Base-by-base conservation (phyloP, 2,888 invertebrate species). In the Empis livida region DNA sequence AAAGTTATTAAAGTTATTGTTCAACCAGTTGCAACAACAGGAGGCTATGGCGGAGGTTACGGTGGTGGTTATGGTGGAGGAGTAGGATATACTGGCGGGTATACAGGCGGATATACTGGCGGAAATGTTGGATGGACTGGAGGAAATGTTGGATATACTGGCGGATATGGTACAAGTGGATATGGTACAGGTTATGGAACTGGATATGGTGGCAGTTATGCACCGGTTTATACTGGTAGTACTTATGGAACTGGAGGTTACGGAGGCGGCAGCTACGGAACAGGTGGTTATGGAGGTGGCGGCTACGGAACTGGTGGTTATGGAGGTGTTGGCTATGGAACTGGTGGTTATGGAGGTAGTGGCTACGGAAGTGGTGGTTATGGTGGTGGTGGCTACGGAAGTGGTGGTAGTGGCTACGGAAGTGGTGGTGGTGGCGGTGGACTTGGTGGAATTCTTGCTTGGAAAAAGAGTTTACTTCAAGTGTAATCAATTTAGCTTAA, bases 1-100 rank as follows among this genome's bases (percentile, higher is more conserved):
- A 62, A 60, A 55, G 53, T 62, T 42, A 57, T 63, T 44, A 63
- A 62, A 45, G 61, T 63, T 9, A 51, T 55, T 42, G 56, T 63
- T 9, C 23, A 27, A 27, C 23, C 23, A 27, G 23, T 27, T 8
- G 23, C 23, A 27, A 4, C 23, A 27, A 27, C 23, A 8, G 38
- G 2, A 42, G 43, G 30, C 31, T 45, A 5, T 30, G 50, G 5
- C 43, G 46, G 13, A 46, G 48, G 2, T 63, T 9, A 51, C 54
- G 40, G 56, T 62, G 32, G 1, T 32, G 48, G 49, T 13, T 57
- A 51, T 35, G 45, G 41, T 1, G 51, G 53, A 15, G 51, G 52
- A 11, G 46, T 3, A 31, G 48, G 49, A n/a, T 57, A 51, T 35
- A 46, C 42, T 1, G 51, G 52, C 15, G 51, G 52, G 10, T 58